Evolutionary conservation across 1,140 invertebrate genomes (phyloP).

Genomic region (Orius insidiosus): DNA sequence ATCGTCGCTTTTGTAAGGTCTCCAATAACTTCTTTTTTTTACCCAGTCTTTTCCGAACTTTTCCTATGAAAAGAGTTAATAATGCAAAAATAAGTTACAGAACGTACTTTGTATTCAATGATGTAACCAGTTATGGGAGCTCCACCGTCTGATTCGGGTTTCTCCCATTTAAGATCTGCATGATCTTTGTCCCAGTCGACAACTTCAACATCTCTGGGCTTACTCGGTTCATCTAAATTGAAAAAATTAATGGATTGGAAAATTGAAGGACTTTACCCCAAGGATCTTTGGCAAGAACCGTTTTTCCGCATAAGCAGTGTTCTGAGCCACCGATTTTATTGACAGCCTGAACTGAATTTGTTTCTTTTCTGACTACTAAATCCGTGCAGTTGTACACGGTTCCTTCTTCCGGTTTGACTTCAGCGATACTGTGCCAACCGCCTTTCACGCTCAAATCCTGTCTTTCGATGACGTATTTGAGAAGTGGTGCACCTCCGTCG

Average conservation of each 20-base stretch:
- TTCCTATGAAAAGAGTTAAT: conserved; percentile 30
- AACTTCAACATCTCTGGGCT: conserved; percentile 77
- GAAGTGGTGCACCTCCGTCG: conserved; percentile 79
- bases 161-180: conserved; percentile 79
- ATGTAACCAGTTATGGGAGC: conserved; percentile 87
- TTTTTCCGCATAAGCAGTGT: conserved; percentile 66
- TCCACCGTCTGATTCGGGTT: conserved; percentile 79
- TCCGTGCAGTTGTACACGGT: conserved; percentile 72
- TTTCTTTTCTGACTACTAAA: conserved; percentile 68
- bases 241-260: conserved; percentile 12
- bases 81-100: background rate
- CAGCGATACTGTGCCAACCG: conserved; percentile 71
- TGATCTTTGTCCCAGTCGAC: conserved; percentile 92
- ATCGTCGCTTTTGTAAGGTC: conserved; percentile 60
- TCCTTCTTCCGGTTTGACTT: conserved; percentile 40
- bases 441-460: conserved; percentile 77
- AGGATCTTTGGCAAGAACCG: conserved; percentile 89
- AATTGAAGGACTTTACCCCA: conserved; percentile 51
- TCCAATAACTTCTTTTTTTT: conserved; percentile 54
- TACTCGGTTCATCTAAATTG: conserved; percentile 71
- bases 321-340: conserved; percentile 82
- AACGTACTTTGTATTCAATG: conserved; percentile 61
- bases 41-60: conserved; percentile 84
- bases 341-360: conserved; percentile 88
- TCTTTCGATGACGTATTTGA: conserved; percentile 86